Conservation (phyloP, 1,140 invertebrate genomes). For the Dufourea novaeangliae region DNA sequence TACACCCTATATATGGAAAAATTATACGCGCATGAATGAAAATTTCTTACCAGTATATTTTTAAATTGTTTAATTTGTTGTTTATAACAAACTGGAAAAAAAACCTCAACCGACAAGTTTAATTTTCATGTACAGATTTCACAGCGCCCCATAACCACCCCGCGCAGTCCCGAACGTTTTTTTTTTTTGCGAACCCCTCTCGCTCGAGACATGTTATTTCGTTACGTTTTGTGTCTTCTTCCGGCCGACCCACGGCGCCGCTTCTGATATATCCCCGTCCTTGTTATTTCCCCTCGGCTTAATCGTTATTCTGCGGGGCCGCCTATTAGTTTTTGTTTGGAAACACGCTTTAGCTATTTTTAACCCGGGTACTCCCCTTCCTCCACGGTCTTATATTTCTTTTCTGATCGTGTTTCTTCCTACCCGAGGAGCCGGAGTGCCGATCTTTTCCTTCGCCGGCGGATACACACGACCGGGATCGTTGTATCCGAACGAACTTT, state of each 20-base stretch:
- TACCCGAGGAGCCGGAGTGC: background rate
- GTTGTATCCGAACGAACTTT: background rate
- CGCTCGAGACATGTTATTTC: background rate
- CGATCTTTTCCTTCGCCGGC: background rate
- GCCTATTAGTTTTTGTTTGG: slow-evolving; percentile 64
- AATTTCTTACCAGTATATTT: too few relatives aligned
- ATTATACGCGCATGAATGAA: too few relatives aligned
- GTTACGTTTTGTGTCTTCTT: background rate
- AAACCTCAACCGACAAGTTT: too few relatives aligned
- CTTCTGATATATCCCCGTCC: slow-evolving; percentile 18
- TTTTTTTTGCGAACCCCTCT: slow-evolving; percentile 32
- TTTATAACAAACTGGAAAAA: too few relatives aligned
- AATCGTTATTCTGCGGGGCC: slow-evolving; percentile 60
- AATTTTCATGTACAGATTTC: too few relatives aligned
- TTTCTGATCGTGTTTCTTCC: slow-evolving; percentile 27
- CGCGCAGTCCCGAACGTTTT: background rate
- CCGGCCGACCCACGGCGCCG: background rate
- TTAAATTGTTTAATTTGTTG: too few relatives aligned
- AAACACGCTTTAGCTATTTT: slow-evolving; percentile 57
- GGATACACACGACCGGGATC: background rate
- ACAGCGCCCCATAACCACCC: background rate
- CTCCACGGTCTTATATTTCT: slow-evolving; percentile 29
- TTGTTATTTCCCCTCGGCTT: slow-evolving; percentile 42
- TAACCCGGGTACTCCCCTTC: slow-evolving; percentile 45
- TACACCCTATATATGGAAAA: too few relatives aligned